Evolutionary conservation across 2,888 invertebrate species (phyloP).

Genomic region (Rhingia rostrata): DNA sequence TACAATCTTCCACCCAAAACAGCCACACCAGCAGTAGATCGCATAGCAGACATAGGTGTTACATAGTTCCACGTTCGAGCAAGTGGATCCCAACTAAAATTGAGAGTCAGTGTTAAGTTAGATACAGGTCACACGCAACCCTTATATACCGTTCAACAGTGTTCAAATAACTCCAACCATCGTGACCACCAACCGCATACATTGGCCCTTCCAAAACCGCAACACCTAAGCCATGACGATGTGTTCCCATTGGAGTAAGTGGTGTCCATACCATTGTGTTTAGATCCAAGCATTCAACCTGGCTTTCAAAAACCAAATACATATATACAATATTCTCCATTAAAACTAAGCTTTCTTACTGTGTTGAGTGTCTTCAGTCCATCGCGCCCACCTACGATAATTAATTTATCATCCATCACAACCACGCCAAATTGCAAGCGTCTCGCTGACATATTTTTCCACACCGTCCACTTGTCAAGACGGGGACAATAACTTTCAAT

Average conservation of each 20-base stretch:
- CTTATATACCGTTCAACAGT: slow-evolving; percentile 89
- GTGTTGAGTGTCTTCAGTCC: slow-evolving; percentile 97
- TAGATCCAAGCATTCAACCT: slow-evolving; percentile 93
- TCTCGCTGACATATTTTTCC: slow-evolving; percentile 83
- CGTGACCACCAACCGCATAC: slow-evolving; percentile 97
- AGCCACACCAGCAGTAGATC: slow-evolving; percentile 94
- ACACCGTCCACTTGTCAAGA: slow-evolving; percentile 81
- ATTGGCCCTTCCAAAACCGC: slow-evolving; percentile 91
- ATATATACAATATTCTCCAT: background rate
- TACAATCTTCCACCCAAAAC: slow-evolving; percentile 92
- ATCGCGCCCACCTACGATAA: slow-evolving; percentile 95
- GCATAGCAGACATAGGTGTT: slow-evolving; percentile 93
- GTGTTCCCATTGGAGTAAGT: slow-evolving; percentile 94
- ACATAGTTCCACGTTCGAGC: slow-evolving; percentile 95
- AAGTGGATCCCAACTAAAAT: slow-evolving; percentile 91
- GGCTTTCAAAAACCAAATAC: slow-evolving; percentile 20
- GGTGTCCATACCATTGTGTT: slow-evolving; percentile 91
- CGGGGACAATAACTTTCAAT: slow-evolving; percentile 91
- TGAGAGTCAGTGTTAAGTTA: slow-evolving; percentile 2
- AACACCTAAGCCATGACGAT: slow-evolving; percentile 91
- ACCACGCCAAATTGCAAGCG: slow-evolving; percentile 96
- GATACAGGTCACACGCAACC: slow-evolving; percentile 8
- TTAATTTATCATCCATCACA: slow-evolving; percentile 90
- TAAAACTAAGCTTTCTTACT: slow-evolving; percentile 81
- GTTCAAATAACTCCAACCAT: slow-evolving; percentile 93